Base-by-base conservation (phyloP, 2,888 invertebrate genomes). In the Caenorhabditis sulstoni region DNA sequence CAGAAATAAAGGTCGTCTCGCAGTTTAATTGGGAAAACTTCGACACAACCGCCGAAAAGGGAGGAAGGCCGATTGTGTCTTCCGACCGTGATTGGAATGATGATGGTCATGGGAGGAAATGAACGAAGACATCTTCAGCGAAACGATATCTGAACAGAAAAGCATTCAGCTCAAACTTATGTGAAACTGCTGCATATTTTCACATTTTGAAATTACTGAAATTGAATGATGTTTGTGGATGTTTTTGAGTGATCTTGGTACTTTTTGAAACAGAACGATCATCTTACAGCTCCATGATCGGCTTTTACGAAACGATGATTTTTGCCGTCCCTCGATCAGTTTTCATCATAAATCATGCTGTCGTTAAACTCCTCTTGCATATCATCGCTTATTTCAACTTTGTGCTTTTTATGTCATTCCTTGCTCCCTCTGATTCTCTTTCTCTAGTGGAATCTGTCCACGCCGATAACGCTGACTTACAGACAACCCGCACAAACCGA, bases 11-110 rank as follows among this genome's bases (percentile, higher is more conserved):
- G 67, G 67, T 67, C 59, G 67, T 53, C 53, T 49, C 29, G 50
- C 45, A 59, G 55, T 57, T 76, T 68, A 76, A 76, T 76, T 76
- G 75, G 75, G 55, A 47, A 67, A 75, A 65, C 74, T 74, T 74
- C 66, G 52, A 50, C 44, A 41, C 23, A 35, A 35, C 45, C 11
- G 29, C 47, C 14, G 20, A 52, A 29, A 50, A 41, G 14, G 29
- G 29, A 45, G 58, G 65, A 37, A 49, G 64, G 64, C 47, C 65
- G 37, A 49, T 37, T 47, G 59, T 65, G 64, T 73, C 52, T 71
- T 71, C 23, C 47, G 64, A 52, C 29, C 41, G 23, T 62, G 29
- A 65, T 29, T 57, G 64, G 18, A 29, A 58, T 8, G 41, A 41
- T 41, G 11, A 41, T 11, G 41, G 41, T 37, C 7, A 37, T 37